Base-by-base conservation (phyloP, 2,888 invertebrate species). In the Nezara viridula region DNA sequence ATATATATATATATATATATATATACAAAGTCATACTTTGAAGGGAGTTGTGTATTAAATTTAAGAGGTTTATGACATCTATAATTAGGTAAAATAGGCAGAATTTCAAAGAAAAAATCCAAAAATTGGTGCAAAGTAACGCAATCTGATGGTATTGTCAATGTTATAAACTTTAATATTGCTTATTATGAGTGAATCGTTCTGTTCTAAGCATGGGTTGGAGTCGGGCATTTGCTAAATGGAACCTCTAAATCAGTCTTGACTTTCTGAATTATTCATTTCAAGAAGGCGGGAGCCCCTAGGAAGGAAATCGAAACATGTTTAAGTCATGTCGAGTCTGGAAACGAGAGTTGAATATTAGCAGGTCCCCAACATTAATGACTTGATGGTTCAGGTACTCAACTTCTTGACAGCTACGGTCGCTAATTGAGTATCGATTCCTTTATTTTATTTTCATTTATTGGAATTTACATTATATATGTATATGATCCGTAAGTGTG, bases 221-320 rank as follows among this genome's bases (percentile, higher is more conserved):
- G 16, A 73, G 19, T 19, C 37, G 37, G 32, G 32, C n/a, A 37
- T 73, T 73, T 73, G 66, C 66, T 73, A 73, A 73, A 73, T 37
- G 66, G 66, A 0, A 6, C 21, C 1, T 32, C 32, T 73, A 73
- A 73, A 73, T 73, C 66, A 73, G 32, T 73, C 66, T 37, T 73
- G 66, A 73, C 32, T 73, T 73, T 19, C 66, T 73, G 66, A 73
- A 73, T 73, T 37, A 73, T 73, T 73, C 66, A 73, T 73, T 21
- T 7, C 21, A 19, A 32, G 66, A 37, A 19, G 21, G 19, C 32
- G 21, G 14, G 32, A 19, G n/a, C n/a, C n/a, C n/a, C 19, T 21
- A 19, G 37, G 32, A 37, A 73, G 66, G 66, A 73, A 73, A 73
- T 73, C 32, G 66, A 73, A 73, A 73, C 37, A 73, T 73, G 66